Base-by-base conservation (phyloP, 2,113 vertebrate species). In the Regulus satrapa region DNA sequence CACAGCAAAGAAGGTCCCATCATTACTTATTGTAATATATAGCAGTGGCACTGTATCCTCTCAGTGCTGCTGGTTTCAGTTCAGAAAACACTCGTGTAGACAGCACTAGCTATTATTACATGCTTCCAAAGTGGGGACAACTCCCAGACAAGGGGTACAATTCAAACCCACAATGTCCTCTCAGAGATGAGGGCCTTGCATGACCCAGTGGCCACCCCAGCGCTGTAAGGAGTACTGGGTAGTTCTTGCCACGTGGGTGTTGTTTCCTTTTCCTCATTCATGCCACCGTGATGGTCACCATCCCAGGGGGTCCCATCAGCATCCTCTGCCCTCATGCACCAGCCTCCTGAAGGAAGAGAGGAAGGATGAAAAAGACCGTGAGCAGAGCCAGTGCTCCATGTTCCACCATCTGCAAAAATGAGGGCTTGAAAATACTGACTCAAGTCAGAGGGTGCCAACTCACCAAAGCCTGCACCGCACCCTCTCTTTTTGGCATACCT, bases 351-450 rank as follows among this genome's bases (percentile, higher is more conserved):
- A 45, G 7, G 14, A 68, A 24, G 18, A 49, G 23, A 61, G 19
- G 14, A 59, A 73, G 43, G 24, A 67, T 36, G 5, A 45, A 58
- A 41, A 86, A 72, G 29, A 80, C 40, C 4, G 1, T 1, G 3
- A 92, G 51, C 3, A 17, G 14, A 89, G 76, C 10, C 80, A 87
- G 58, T 11, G 31, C 48, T 96, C 73, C 75, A 89, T 18, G 12
- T 93, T 93, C 88, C 32, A 93, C 51, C 0, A 5, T 94, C 89
- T 94, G 75, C 74, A 95, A 93, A 96, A 94, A 8, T 51, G 54
- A 89, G 40, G 34, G 12, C 92, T 93, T 92, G 88, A 89, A 94
- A 95, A 64, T 92, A 81, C 85, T 96, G 95, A 96, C 94, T 97
- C 95, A 94, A 93, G 73, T 85, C 92, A 64, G 62, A 48, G 62